Conservation (phyloP, 2,888 invertebrate genomes). For the Stenotaenia linearis region DNA sequence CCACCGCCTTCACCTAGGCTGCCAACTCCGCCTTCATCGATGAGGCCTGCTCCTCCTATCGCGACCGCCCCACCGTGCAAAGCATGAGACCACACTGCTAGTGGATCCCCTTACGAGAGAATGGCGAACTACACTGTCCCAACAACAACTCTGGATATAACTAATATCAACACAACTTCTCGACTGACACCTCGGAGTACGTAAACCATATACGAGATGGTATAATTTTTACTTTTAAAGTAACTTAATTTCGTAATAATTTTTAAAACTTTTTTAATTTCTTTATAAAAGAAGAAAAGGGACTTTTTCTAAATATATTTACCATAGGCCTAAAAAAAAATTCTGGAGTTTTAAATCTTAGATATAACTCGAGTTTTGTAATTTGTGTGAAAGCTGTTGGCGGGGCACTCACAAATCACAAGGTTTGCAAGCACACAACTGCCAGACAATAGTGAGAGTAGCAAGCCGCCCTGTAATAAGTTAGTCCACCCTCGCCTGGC, state of each 20-base stretch:
- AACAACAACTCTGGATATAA: conserved; percentile 8
- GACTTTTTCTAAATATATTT: too few relatives aligned
- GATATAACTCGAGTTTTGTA: neutral
- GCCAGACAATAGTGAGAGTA: conserved; percentile 13
- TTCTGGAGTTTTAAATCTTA: neutral
- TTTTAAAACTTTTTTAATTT: too few relatives aligned
- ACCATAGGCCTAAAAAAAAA: too few relatives aligned
- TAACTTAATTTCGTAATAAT: too few relatives aligned
- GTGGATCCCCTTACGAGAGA: conserved; percentile 26
- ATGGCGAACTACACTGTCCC: neutral
- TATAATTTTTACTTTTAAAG: conserved; percentile 2
- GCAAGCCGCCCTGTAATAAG: conserved; percentile 20
- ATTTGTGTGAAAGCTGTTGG: conserved; percentile 10
- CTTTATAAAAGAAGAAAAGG: too few relatives aligned
- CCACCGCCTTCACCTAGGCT: neutral
- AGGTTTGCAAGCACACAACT: neutral
- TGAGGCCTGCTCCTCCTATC: conserved; percentile 2
- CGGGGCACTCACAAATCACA: conserved; percentile 16
- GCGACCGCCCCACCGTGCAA: neutral
- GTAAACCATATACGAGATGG: neutral
- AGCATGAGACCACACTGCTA: neutral
- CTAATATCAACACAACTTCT: neutral
- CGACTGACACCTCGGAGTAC: neutral
- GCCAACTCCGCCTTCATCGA: neutral
- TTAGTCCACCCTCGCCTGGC: neutral